These are phyloP conservation scores for Rhinopomastus cyanomelas DNA, from an alignment of 2,113 vertebrate species.

Conservation along the genomic window DNA sequence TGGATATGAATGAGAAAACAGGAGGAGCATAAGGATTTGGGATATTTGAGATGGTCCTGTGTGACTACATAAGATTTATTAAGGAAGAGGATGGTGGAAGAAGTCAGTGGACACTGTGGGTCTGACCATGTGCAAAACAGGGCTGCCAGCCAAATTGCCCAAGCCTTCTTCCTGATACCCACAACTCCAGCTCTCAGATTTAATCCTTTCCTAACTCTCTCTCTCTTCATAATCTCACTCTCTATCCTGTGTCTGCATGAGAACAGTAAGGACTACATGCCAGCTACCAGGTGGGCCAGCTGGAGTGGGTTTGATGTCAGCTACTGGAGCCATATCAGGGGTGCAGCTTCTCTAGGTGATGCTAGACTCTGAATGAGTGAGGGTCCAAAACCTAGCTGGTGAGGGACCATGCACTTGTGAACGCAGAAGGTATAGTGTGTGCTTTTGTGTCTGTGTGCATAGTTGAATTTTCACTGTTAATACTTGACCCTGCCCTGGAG, in stretches of 20 bases:
- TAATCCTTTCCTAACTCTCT: not conserved
- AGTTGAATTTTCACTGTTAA: not conserved
- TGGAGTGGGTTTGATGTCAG: not conserved
- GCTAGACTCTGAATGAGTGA: not conserved
- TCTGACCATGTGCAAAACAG: fast-evolving
- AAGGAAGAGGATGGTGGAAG: not conserved
- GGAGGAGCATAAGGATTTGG: not conserved
- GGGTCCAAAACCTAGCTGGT: not conserved
- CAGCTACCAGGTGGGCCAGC: too few relatives aligned
- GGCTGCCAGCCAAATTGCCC: not conserved
- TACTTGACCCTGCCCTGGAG: not conserved
- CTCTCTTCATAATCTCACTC: not conserved
- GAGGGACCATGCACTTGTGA: fast-evolving
- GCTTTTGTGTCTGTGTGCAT: too few relatives aligned
- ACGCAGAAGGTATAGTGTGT: fast-evolving
- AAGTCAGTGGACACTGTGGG: not conserved
- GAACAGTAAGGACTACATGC: not conserved
- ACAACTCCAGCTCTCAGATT: not conserved
- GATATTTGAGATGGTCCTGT: not conserved
- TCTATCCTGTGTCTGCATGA: fast-evolving
- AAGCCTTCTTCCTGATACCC: not conserved
- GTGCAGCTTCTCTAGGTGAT: not conserved
- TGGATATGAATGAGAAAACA: not conserved
- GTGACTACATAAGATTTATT: not conserved
- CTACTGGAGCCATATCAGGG: not conserved